A percentile compares a stretch with the other conserved stretches of the same genome.
These are phyloP conservation scores for Coreoperca whiteheadi DNA, from an alignment of 2,113 vertebrate genomes.

Conservation along the genomic window DNA sequence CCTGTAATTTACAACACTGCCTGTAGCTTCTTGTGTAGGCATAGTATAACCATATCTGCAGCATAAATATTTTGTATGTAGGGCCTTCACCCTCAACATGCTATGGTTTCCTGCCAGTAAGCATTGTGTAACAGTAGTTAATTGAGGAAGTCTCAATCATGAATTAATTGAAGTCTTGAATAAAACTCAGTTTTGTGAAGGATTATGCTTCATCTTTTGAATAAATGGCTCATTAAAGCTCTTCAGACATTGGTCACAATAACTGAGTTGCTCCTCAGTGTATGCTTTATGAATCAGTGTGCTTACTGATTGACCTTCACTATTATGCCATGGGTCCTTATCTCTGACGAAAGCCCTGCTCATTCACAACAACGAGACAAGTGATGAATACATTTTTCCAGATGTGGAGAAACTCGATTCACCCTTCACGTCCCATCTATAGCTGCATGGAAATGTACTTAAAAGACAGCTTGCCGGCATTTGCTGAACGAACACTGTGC, in stretches of 20 bases:
- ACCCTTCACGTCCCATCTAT: not conserved
- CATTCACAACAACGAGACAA: not conserved
- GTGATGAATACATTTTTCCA: not conserved
- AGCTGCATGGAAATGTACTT: not conserved
- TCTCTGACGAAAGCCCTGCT: conserved; percentile 6
- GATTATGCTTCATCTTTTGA: not conserved
- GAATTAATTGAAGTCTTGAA: conserved; percentile 21
- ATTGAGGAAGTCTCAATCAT: conserved; percentile 1
- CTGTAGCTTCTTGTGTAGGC: conserved; percentile 15
- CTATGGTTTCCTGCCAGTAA: conserved; percentile 9
- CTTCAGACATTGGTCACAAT: not conserved
- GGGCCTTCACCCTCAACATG: not conserved
- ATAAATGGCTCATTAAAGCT: conserved; percentile 7
- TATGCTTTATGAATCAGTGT: not conserved
- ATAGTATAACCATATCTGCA: not conserved
- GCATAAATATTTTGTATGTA: conserved; percentile 26
- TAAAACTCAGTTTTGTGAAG: not conserved
- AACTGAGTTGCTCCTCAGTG: not conserved
- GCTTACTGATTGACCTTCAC: conserved; percentile 14
- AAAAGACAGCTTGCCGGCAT: not conserved
- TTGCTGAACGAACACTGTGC: not conserved
- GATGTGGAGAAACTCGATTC: not conserved
- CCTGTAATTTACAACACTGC: not conserved
- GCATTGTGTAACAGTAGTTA: conserved; percentile 4
- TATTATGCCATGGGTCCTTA: not conserved